A percentile compares a stretch with the other conserved stretches of the same genome.
These are phyloP conservation scores for Thamnaconus septentrionalis DNA, from an alignment of 2,113 vertebrate genomes.

Conservation along the genomic window DNA sequence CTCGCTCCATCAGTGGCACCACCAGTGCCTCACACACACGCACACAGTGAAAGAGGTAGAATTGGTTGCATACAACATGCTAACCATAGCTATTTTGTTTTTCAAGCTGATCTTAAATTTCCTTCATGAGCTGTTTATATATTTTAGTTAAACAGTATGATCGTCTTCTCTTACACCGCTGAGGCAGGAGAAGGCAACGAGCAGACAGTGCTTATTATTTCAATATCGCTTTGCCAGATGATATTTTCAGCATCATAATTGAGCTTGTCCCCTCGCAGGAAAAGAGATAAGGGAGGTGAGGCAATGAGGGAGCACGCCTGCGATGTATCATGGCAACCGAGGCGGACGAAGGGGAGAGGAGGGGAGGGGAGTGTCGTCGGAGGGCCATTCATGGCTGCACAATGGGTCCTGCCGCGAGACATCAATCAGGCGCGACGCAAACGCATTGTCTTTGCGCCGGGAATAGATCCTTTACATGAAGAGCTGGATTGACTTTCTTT, in stretches of 20 bases:
- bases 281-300: constrained; percentile 40
- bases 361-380: constrained; percentile 15
- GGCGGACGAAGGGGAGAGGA: constrained; percentile 47
- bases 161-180: too few species aligned
- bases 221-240: not conserved
- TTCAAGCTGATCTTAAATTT: too few species aligned
- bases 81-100: too few species aligned
- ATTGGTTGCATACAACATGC: too few species aligned
- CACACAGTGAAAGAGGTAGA: too few species aligned
- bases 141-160: too few species aligned
- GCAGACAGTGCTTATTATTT: not conserved
- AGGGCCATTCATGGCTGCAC: constrained; percentile 48
- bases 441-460: constrained; percentile 46
- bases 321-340: constrained; percentile 54
- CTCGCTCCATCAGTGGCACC: constrained; percentile 35
- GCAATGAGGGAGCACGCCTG: constrained; percentile 39
- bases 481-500: constrained; percentile 59
- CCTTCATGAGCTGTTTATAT: too few species aligned
- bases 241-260: constrained; percentile 35
- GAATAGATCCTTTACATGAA: constrained; percentile 46
- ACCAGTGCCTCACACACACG: not conserved
- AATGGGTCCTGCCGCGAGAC: constrained; percentile 47
- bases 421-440: constrained; percentile 46
- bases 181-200: too few species aligned
- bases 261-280: constrained; percentile 22